Evolutionary conservation across 1,140 invertebrate species (phyloP).

Genomic region (Trigoniulus corallinus): DNA sequence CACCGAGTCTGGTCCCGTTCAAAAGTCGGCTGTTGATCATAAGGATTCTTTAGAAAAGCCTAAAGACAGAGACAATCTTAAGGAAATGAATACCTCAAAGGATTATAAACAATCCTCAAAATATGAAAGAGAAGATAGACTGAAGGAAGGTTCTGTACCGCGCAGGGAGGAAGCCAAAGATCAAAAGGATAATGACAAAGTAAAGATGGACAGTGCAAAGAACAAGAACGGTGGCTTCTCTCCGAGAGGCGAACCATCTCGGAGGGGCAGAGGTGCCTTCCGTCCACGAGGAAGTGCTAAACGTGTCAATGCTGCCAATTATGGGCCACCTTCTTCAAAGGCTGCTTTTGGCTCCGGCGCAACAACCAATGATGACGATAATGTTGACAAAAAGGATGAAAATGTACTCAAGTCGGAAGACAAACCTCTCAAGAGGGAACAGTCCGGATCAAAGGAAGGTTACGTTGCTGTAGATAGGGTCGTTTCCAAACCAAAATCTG

Average conservation of each 20-base stretch:
- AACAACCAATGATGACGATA: constrained; percentile 5
- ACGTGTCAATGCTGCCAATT: constrained; percentile 39
- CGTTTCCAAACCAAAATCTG: constrained; percentile 1
- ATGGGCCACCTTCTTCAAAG: constrained; percentile 54
- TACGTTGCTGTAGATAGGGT: neutral
- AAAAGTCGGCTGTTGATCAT: constrained; percentile 13
- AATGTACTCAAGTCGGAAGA: constrained; percentile 3
- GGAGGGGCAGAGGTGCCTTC: constrained; percentile 45
- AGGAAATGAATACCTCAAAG: constrained; percentile 11
- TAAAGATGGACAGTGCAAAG: constrained; percentile 8
- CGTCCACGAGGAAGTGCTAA: constrained; percentile 33
- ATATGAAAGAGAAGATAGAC: constrained; percentile 8
- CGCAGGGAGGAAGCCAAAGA: neutral
- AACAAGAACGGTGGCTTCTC: constrained; percentile 38
- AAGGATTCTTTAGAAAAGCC: constrained; percentile 9
- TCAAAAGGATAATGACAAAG: constrained; percentile 1
- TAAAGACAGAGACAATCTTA: constrained; percentile 4
- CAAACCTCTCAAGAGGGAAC: no score
- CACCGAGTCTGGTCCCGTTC: constrained; percentile 13
- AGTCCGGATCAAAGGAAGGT: neutral
- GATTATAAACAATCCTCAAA: neutral
- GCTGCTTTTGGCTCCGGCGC: constrained; percentile 39
- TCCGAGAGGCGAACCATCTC: constrained; percentile 62
- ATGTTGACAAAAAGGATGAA: constrained; percentile 10
- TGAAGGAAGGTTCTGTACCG: neutral